Evolutionary conservation across 2,113 vertebrate species (phyloP), one percentile per base, ranked within the genome.

Genomic region (Thamnophis sirtalis): DNA sequence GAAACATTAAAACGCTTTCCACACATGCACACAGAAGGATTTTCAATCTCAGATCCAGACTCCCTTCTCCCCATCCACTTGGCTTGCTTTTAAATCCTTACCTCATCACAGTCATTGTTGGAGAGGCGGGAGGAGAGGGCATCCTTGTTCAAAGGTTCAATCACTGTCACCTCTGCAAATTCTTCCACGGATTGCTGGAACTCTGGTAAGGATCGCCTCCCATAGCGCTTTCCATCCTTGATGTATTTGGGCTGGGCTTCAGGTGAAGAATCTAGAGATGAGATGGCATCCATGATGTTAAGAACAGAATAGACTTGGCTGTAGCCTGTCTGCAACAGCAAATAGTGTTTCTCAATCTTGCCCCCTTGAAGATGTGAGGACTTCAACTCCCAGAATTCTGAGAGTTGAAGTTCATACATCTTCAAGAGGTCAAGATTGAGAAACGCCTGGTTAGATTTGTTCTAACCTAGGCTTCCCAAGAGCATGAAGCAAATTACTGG

Each of bases 221-320:
- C 99, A 0, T 99, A 99, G 26, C 98, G 98, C 91, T 99, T 99
- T 48, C 98, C 97, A 0, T 98, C 99, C 93, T 98, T 98, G 94
- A 99, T 98, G 88, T 99, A 99, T 96, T 99, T 99, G 91, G 99
- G 99, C 84, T 99, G 98, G 0, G 98, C 98, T 95, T 99, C 98
- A 0, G 97, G 97, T 28, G 98, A 98, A 26, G 96, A 98, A 97
- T 97, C 96, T 96, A 63, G 87, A 92, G 3, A 87, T n/a, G 28
- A 92, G 5, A 90, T 1, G 73, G 5, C 87, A 92, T 8, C n/a
- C 9, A 91, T 28, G 11, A 60, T 2, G 21, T 63, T 91, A 51
- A 38, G 21, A 24, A 49, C 43, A 21, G 24, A 86, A 91, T 17
- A 22, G 4, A 49, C 19, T 51, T 0, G 21, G 38, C 3, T n/a